Evolutionary conservation across 2,113 vertebrate species (phyloP).

Genomic region (Scartelaos histophorus): DNA sequence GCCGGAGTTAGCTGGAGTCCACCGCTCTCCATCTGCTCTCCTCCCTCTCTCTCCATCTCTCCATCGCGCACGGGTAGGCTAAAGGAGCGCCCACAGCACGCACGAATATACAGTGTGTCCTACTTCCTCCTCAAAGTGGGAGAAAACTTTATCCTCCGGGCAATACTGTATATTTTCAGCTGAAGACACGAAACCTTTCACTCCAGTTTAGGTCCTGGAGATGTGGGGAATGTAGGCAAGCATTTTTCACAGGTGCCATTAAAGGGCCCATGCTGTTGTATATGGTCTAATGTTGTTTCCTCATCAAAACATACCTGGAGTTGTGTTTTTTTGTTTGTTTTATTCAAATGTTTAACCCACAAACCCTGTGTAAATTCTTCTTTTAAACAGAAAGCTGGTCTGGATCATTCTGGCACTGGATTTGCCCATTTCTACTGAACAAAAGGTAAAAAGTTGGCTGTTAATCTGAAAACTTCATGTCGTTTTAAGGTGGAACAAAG

Average conservation of each 20-base stretch:
- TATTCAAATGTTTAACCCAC: too few species aligned
- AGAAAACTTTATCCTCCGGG: slow-evolving; percentile 33
- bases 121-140: slow-evolving; percentile 44
- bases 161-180: slow-evolving; percentile 42
- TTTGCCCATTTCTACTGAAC: too few species aligned
- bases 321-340: too few species aligned
- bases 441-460: too few species aligned
- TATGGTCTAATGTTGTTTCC: too few species aligned
- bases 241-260: slow-evolving; percentile 10
- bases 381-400: too few species aligned
- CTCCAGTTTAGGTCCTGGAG: slow-evolving; percentile 7
- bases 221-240: slow-evolving; percentile 16
- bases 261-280: too few species aligned
- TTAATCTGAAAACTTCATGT: too few species aligned
- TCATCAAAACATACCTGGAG: too few species aligned
- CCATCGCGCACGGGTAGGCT: slow-evolving; percentile 13
- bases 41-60: slow-evolving; percentile 8
- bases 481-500: too few species aligned
- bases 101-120: slow-evolving; percentile 27
- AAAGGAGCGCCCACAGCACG: slow-evolving; percentile 6
- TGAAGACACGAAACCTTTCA: slow-evolving; percentile 44
- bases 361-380: too few species aligned
- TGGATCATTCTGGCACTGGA: too few species aligned
- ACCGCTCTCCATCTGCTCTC: slow-evolving; percentile 24
- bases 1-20: slow-evolving; percentile 42